Conservation (phyloP, 2,888 invertebrate genomes). For the Caenorhabditis afra region DNA sequence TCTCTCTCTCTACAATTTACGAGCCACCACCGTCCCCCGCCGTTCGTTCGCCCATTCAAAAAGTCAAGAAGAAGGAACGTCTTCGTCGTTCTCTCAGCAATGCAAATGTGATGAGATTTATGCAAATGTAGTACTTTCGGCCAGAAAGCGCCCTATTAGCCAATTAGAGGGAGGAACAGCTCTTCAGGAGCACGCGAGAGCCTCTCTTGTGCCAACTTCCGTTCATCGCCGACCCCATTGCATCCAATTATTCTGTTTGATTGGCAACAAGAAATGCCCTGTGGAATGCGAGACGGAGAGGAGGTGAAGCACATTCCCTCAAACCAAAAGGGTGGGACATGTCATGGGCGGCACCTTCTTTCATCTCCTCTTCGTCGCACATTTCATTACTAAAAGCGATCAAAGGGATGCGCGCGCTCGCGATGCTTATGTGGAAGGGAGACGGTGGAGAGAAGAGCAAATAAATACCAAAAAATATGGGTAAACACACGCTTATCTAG, state of each 20-base stretch:
- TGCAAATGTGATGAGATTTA: constrained; percentile 55
- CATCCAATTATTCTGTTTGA: constrained; percentile 10
- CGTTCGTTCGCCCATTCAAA: constrained; percentile 18
- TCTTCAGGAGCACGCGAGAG: constrained; percentile 4
- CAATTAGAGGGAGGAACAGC: constrained; percentile 26
- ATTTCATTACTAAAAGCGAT: constrained; percentile 16
- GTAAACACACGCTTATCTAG: constrained; percentile 25
- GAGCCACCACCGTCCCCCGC: background rate
- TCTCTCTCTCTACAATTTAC: constrained; percentile 2
- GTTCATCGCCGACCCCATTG: constrained; percentile 11
- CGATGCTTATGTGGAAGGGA: background rate
- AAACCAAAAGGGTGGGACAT: constrained; percentile 5
- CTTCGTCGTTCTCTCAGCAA: constrained; percentile 10
- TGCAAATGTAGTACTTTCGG: constrained; percentile 36
- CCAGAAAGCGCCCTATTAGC: constrained; percentile 35
- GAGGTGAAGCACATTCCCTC: background rate
- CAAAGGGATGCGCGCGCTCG: constrained; percentile 17
- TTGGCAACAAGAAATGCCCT: background rate
- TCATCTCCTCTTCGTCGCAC: constrained; percentile 16
- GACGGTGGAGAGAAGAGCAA: background rate
- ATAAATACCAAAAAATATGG: constrained; percentile 14
- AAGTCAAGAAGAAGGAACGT: constrained; percentile 36
- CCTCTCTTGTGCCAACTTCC: constrained; percentile 15
- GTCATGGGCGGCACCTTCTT: constrained; percentile 10
- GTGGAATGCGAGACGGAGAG: background rate